phyloP scores from a whole-genome alignment of 2,113 vertebrate genomes.

The Strix aluco region DNA sequence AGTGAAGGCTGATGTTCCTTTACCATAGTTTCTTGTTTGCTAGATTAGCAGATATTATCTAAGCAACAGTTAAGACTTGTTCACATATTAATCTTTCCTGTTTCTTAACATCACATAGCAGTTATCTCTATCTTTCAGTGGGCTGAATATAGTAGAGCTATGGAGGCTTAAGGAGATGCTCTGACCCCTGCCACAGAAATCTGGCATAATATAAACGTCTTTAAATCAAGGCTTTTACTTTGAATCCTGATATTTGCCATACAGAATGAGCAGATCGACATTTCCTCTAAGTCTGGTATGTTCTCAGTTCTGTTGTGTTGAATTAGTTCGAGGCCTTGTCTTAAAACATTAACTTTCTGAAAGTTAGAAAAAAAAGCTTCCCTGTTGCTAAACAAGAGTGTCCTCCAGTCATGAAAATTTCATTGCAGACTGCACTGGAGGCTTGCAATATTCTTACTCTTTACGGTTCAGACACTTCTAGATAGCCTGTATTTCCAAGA shows the following conservation, averaged over 20 bases:
- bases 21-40: neutral
- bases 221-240: neutral
- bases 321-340: neutral
- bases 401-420: neutral
- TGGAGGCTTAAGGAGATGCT: neutral
- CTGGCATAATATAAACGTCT: neutral
- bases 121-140: neutral
- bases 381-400: neutral
- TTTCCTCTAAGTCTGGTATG: neutral
- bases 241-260: neutral
- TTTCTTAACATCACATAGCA: neutral
- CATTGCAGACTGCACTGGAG: neutral
- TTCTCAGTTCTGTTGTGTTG: neutral
- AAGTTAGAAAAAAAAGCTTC: neutral
- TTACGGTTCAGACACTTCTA: neutral
- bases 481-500: neutral
- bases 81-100: neutral
- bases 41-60: neutral
- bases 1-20: neutral
- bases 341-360: neutral
- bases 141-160: neutral
- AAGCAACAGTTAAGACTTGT: neutral
- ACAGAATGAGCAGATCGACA: neutral
- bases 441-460: neutral
- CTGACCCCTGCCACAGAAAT: neutral